Evolutionary conservation across 2,888 invertebrate species (phyloP), one percentile per base, ranked within the genome.

Genomic region (Papilio protenor): DNA sequence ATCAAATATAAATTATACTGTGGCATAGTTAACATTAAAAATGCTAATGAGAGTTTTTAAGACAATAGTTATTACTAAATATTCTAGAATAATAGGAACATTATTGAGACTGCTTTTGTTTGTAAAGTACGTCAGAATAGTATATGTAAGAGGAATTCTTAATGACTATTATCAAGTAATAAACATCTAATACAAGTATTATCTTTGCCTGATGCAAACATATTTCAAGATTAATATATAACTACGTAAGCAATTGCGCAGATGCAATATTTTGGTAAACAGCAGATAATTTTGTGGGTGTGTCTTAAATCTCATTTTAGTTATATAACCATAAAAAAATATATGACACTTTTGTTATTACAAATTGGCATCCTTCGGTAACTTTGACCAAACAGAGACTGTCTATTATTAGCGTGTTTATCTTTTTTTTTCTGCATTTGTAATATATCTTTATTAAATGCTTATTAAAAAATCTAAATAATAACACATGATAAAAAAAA

Each of bases 141-240:
- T 47, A 47, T 57, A 27, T 55, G 75, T 75, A 66, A 45, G 40
- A 78, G 59, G 71, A 21, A 55, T 72, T 47, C 64, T 75, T 27
- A 75, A 72, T 27, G 52, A 72, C 18, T 55, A 40, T 71, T 78
- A 78, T 75, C 74, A 52, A 52, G 23, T 47, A 72, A 75, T 78
- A 75, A 78, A 75, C 21, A 59, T 78, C 72, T 78, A 78, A 78
- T 75, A 52, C 55, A 55, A 18, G 10, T 55, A 59, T 73, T 74
- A 75, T 71, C 70, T 27, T 64, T 12, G 75, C n/a, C 71, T 78
- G 78, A 78, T 78, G 78, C 70, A 78, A 78, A 64, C 55, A 2
- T 57, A 59, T 64, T 55, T 52, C 49, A 64, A 64, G 75, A 75
- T 75, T 72, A 52, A 75, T 75, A 72, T 66, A 12, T 57, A 72